phyloP scores from a whole-genome alignment of 2,888 invertebrate species.

The Hyppa rectilinea region DNA sequence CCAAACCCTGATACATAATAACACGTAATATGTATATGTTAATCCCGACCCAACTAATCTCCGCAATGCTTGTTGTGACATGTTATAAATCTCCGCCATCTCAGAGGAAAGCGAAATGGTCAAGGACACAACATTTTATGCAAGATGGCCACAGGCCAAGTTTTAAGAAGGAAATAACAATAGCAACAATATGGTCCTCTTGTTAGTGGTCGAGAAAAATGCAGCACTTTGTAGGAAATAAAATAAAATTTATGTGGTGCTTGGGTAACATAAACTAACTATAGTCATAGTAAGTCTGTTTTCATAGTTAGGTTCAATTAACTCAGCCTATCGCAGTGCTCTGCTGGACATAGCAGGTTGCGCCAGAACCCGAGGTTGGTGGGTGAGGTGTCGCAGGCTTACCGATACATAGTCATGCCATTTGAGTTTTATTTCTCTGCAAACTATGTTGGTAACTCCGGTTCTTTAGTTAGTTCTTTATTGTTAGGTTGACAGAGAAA shows the following conservation, averaged over 20 bases:
- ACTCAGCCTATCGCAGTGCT: too few relatives aligned
- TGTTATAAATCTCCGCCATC: slow-evolving; percentile 51
- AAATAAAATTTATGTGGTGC: slow-evolving; percentile 37
- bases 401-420: too few relatives aligned
- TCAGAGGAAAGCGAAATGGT: slow-evolving; percentile 46
- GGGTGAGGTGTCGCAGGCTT: too few relatives aligned
- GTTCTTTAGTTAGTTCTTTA: too few relatives aligned
- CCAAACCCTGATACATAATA: slow-evolving; percentile 36
- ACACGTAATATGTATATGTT: slow-evolving; percentile 50
- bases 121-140: slow-evolving; percentile 52
- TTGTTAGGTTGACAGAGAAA: too few relatives aligned
- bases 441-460: too few relatives aligned
- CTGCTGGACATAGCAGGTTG: too few relatives aligned
- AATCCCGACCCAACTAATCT: slow-evolving; percentile 49
- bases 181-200: slow-evolving; percentile 40
- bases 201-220: slow-evolving; percentile 47
- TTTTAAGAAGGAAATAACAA: slow-evolving; percentile 49
- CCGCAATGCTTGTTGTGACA: slow-evolving; percentile 47
- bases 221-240: slow-evolving; percentile 46
- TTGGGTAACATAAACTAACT: slow-evolving; percentile 26
- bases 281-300: slow-evolving; percentile 20
- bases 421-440: too few relatives aligned
- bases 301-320: too few relatives aligned
- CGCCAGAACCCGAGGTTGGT: too few relatives aligned
- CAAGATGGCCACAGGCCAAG: slow-evolving; percentile 58